Conservation (phyloP, 2,888 invertebrate species). For the Clanis bilineata region DNA sequence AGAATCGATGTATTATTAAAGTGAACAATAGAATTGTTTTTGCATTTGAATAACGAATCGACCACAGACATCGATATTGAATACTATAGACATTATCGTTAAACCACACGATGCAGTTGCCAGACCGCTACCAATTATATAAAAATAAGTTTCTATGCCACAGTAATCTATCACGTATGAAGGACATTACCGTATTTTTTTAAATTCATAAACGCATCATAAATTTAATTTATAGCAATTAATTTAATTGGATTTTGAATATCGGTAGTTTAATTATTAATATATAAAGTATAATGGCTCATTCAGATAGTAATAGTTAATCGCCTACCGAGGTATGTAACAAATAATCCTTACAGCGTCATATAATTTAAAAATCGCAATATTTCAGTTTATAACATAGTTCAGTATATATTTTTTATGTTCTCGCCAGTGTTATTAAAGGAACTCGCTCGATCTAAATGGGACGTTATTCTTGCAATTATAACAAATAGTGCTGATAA, state of each 20-base stretch:
- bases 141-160: background rate
- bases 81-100: background rate
- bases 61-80: background rate
- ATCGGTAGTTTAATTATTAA: too few relatives aligned
- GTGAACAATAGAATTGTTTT: background rate
- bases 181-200: constrained; percentile 26
- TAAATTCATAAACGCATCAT: constrained; percentile 31
- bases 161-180: constrained; percentile 23
- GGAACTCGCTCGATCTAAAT: too few relatives aligned
- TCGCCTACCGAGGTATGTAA: too few relatives aligned
- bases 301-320: too few relatives aligned
- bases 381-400: too few relatives aligned
- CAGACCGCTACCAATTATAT: background rate
- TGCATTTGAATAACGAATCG: background rate
- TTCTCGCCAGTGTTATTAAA: too few relatives aligned
- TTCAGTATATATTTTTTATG: too few relatives aligned
- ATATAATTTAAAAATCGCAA: too few relatives aligned
- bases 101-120: background rate
- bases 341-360: too few relatives aligned
- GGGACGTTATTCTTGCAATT: too few relatives aligned
- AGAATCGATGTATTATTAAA: background rate
- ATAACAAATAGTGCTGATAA: background rate
- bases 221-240: constrained; percentile 31
- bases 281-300: too few relatives aligned
- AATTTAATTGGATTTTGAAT: constrained; percentile 32